Evolutionary conservation across 2,888 invertebrate genomes (phyloP).

Genomic region (Cephus spinipes): DNA sequence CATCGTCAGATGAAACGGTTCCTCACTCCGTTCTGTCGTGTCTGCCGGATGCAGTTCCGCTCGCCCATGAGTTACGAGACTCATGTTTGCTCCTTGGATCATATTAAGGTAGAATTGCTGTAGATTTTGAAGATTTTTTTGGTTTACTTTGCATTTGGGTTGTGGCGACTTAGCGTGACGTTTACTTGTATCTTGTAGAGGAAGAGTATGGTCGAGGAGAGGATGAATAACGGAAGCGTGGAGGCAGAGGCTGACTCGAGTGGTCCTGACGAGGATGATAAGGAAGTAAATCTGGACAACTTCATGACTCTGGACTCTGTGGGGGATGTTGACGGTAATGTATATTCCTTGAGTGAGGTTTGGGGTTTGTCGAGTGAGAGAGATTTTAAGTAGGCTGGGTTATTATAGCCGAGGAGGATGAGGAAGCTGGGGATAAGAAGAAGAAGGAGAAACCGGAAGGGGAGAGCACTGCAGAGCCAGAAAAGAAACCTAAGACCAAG

Average conservation of each 20-base stretch:
- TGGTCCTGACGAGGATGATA: slow-evolving; percentile 75
- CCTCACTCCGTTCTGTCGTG: slow-evolving; percentile 83
- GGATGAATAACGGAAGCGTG: slow-evolving; percentile 66
- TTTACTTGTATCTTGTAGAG: slow-evolving; percentile 64
- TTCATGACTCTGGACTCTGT: slow-evolving; percentile 92
- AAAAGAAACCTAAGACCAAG: slow-evolving; percentile 71
- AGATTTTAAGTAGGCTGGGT: slow-evolving; percentile 26
- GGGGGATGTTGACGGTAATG: slow-evolving; percentile 82
- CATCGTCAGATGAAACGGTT: slow-evolving; percentile 89
- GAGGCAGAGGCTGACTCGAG: slow-evolving; percentile 70
- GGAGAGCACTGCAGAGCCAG: slow-evolving; percentile 53
- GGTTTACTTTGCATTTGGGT: not conserved
- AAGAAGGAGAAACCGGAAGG: slow-evolving; percentile 66
- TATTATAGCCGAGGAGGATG: slow-evolving; percentile 67
- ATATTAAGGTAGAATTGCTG: slow-evolving; percentile 75
- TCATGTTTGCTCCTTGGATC: slow-evolving; percentile 84
- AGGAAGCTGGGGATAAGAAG: slow-evolving; percentile 71
- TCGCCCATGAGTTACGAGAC: slow-evolving; percentile 89
- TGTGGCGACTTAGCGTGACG: not conserved
- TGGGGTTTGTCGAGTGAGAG: not conserved
- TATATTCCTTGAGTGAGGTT: not conserved
- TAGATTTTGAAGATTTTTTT: not conserved
- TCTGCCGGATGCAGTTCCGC: slow-evolving; percentile 82
- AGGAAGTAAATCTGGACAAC: slow-evolving; percentile 83
- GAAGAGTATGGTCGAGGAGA: slow-evolving; percentile 69